A percentile compares a stretch with the other conserved stretches of the same genome.
phyloP scores from a whole-genome alignment of 2,888 invertebrate genomes.

The Perizoma affinitatum region DNA sequence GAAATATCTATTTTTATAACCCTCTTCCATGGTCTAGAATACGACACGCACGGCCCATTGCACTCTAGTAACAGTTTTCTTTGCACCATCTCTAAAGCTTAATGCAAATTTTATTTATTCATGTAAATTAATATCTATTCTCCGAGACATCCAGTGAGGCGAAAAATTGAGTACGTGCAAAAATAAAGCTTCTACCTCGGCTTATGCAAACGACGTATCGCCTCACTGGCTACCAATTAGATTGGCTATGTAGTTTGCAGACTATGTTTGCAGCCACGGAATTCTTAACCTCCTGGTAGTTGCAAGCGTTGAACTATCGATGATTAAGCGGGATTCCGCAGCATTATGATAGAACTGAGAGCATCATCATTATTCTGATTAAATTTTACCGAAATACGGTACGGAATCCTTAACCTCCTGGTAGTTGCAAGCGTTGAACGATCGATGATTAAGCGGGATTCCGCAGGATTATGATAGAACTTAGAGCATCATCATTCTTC shows the following conservation, averaged over 20 bases:
- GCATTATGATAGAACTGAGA: neutral
- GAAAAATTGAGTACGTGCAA: conserved; percentile 83
- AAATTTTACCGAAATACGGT: no score
- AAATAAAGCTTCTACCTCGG: conserved; percentile 70
- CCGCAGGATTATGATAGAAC: neutral
- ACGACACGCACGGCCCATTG: conserved; percentile 34
- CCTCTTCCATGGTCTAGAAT: no score
- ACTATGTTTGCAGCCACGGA: conserved; percentile 33
- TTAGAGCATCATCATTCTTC: no score
- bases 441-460: neutral
- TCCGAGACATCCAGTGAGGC: conserved; percentile 75
- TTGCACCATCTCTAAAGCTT: conserved; percentile 64
- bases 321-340: neutral
- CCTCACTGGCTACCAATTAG: conserved; percentile 68
- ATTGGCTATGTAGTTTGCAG: conserved; percentile 44
- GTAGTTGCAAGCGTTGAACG: no score
- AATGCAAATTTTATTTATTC: conserved; percentile 84
- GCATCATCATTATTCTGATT: no score
- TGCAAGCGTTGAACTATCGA: no score
- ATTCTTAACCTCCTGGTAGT: neutral
- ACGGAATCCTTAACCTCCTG: conserved; percentile 1
- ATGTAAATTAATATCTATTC: conserved; percentile 84
- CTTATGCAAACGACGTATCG: conserved; percentile 69
- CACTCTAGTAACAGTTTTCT: conserved; percentile 66
- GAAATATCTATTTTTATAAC: no score